A percentile compares a stretch with the other conserved stretches of the same genome.
Conservation (phyloP, 2,113 vertebrate genomes). For the Neolamprologus kungweensis region DNA sequence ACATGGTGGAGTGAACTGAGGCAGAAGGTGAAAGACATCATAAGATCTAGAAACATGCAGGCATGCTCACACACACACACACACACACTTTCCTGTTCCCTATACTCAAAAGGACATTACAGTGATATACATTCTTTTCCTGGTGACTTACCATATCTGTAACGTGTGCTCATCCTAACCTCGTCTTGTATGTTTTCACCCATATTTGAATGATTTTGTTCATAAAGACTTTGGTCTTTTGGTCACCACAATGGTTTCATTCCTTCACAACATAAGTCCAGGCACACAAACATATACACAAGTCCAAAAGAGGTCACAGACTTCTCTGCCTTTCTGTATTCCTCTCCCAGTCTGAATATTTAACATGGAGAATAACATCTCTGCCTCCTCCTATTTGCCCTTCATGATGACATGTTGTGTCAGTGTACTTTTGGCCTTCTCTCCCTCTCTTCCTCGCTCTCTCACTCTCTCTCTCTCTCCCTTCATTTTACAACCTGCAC, state of each 20-base stretch:
- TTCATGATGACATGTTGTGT: constrained; percentile 24
- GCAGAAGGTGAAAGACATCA: too few species aligned
- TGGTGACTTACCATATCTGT: neutral
- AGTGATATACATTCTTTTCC: neutral
- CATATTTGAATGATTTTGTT: neutral
- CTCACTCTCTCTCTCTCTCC: neutral
- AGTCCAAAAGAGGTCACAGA: neutral
- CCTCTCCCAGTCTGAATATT: constrained; percentile 16
- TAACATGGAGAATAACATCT: constrained; percentile 4
- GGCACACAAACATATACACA: neutral
- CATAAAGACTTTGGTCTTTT: neutral
- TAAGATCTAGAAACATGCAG: too few species aligned
- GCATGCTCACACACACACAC: neutral
- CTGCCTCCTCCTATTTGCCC: constrained; percentile 12
- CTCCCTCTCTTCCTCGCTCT: neutral
- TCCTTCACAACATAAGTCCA: neutral
- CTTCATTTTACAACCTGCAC: constrained; percentile 14
- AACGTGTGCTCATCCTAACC: neutral
- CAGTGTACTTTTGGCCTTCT: neutral
- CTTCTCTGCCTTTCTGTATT: neutral
- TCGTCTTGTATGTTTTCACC: neutral
- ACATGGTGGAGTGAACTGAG: too few species aligned
- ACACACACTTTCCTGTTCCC: neutral
- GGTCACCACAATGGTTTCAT: neutral
- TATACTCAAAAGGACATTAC: neutral